Evolutionary conservation across 2,797 vertebrate genomes (phyloP), one percentile per base, ranked within the genome.

Genomic region (Neosalanx taihuensis): DNA sequence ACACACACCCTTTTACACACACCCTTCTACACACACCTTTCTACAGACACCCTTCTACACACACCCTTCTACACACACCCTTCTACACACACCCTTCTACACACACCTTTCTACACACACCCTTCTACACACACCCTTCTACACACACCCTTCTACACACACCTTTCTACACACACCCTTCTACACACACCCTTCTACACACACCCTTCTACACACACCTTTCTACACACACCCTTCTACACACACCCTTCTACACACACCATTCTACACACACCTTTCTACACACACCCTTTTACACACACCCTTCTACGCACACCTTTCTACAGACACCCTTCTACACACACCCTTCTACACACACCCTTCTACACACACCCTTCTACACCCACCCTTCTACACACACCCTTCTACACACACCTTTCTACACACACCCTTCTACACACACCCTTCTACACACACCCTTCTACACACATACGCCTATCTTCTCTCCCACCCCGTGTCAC

Each of bases 401-500:
- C 49, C 20, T 26, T 15, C 7, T 13, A 1, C 35, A 6, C 64
- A 49, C 10, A 26, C 23, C 23, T 1, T 26, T 26, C 23, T 26
- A 26, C 23, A 26, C 23, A 26, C 23, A 26, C 23, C 23, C 23
- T 26, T 26, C 23, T 26, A 26, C 23, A 3, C 13, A 65, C 20
- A 23, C n/a, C 3, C 35, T 35, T 35, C 6, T 35, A 6, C 37
- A 41, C 6, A 53, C 51, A 53, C 17, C 4, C 51, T 18, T 26
- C 23, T 6, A 53, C 51, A 18, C 13, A 53, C 15, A 1, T 1
- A 53, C 5, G 5, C 51, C 4, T n/a, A 18, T 7, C 35, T 3
- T 23, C 23, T 41, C 35, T 17, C 23, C 75, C 78, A 71, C 73
- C 53, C 60, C 79, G n/a, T 85, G 72, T 84, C 80, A 84, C 78